Percentiles rank a stretch among this genome's conserved stretches.
Conservation (phyloP, 2,888 invertebrate species). For the Heteromurus nitidus region DNA sequence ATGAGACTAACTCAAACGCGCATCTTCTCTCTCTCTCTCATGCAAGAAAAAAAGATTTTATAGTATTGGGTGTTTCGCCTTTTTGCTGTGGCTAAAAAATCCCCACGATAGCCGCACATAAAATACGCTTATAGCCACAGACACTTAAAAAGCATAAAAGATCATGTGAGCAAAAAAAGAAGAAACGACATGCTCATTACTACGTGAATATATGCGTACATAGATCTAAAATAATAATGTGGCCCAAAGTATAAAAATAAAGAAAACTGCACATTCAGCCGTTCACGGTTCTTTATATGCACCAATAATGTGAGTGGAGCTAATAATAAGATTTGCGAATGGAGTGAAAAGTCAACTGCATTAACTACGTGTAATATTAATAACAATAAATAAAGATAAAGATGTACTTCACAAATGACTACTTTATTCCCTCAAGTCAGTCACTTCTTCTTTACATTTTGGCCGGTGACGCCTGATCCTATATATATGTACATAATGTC, state of each 20-base stretch:
- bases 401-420: constrained; percentile 30
- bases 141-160: too few relatives aligned
- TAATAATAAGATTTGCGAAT: constrained; percentile 17
- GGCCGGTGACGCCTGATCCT: constrained; percentile 46
- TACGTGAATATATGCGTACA: too few relatives aligned
- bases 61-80: too few relatives aligned
- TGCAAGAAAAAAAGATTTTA: too few relatives aligned
- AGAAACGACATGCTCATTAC: too few relatives aligned
- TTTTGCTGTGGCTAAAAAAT: too few relatives aligned
- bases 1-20: too few relatives aligned
- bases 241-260: not conserved
- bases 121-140: too few relatives aligned
- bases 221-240: not conserved
- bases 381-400: constrained; percentile 44
- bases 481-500: constrained; percentile 21
- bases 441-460: constrained; percentile 48
- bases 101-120: too few relatives aligned
- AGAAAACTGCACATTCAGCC: constrained; percentile 1
- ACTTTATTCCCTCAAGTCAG: constrained; percentile 26
- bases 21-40: too few relatives aligned
- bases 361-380: constrained; percentile 23
- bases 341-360: constrained; percentile 2
- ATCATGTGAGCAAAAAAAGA: too few relatives aligned
- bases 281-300: constrained; percentile 5
- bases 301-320: not conserved